Evolutionary conservation across 2,113 vertebrate species (phyloP), one percentile per base, ranked within the genome.

Genomic region (Otis tarda): DNA sequence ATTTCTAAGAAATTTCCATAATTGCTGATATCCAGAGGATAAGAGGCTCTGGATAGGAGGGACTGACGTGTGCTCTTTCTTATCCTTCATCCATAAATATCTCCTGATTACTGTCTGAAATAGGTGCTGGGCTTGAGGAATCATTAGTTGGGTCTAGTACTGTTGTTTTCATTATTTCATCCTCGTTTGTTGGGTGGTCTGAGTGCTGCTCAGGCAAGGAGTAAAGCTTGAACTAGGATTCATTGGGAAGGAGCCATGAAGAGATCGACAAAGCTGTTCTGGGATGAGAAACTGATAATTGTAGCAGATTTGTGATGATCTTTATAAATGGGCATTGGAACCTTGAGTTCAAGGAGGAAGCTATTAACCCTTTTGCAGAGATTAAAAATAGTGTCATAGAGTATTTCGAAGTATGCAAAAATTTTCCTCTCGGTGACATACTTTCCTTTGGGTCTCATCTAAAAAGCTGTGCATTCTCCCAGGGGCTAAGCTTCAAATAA

Each of bases 371-470:
- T 82, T 92, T 87, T 69, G 4, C 77, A 73, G 57, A 65, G 28
- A 92, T 68, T 91, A 87, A 92, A 95, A 95, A 53, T 67, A 74
- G 59, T 81, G 55, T 78, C 52, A 78, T 56, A 12, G 10, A 12
- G 10, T 74, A 75, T 87, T 89, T 75, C 77, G 60, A 92, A 84
- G 64, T 47, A 57, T 60, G 68, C 23, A 43, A 52, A 83, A 56
- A 22, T 77, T 89, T 94, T 84, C n/a, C 68, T 93, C 19, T 31
- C 89, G 39, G 45, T 94, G 43, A 71, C 76, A 60, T 55, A 67
- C 56, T 94, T 96, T 93, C 83, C 56, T 87, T 50, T 93, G 90
- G 82, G 60, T 87, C 71, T 89, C 76, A 83, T 95, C 41, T 78
- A 53, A 78, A 93, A 90, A 65, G 59, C n/a, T 68, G 24, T 78